phyloP scores from a whole-genome alignment of 2,888 invertebrate species.

The Ptycholaimellus sp. region DNA sequence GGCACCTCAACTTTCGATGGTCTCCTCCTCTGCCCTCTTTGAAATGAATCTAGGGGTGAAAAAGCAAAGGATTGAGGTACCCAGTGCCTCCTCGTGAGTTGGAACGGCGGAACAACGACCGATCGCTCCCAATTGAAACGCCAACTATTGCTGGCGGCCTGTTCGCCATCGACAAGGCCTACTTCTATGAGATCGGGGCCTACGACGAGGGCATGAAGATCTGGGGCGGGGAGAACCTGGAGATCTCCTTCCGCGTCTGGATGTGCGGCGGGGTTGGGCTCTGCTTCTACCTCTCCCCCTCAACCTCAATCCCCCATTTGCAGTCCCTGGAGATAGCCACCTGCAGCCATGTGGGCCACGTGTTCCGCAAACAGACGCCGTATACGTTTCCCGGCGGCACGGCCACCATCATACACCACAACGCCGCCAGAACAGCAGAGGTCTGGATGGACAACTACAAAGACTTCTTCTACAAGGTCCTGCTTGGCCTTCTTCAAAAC shows the following conservation, averaged over 20 bases:
- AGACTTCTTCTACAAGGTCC: slow-evolving; percentile 95
- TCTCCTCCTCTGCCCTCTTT: no score
- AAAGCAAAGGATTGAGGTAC: no score
- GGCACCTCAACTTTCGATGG: slow-evolving; percentile 85
- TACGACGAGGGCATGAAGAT: slow-evolving; percentile 99
- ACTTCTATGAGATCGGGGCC: slow-evolving; percentile 87
- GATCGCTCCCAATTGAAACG: slow-evolving; percentile 68
- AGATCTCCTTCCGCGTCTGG: slow-evolving; percentile 84
- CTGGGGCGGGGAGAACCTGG: slow-evolving; percentile 86
- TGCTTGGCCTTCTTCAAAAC: no score
- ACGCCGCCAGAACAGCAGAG: slow-evolving; percentile 89
- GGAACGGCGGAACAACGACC: slow-evolving; percentile 67
- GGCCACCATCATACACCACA: slow-evolving; percentile 47
- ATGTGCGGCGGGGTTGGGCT: no score
- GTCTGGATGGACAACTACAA: slow-evolving; percentile 99
- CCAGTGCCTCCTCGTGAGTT: slow-evolving; percentile 89
- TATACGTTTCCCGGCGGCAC: slow-evolving; percentile 97
- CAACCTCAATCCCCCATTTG: no score
- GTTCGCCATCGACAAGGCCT: slow-evolving; percentile 68
- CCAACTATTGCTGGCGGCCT: slow-evolving; percentile 96
- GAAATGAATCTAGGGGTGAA: no score
- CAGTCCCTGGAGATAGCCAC: slow-evolving; percentile 75
- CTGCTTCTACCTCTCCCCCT: no score
- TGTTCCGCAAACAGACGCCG: slow-evolving; percentile 88
- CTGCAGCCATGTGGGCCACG: slow-evolving; percentile 82